Evolutionary conservation across 2,797 vertebrate species (phyloP).

Genomic region (Acipenser transmontanus): DNA sequence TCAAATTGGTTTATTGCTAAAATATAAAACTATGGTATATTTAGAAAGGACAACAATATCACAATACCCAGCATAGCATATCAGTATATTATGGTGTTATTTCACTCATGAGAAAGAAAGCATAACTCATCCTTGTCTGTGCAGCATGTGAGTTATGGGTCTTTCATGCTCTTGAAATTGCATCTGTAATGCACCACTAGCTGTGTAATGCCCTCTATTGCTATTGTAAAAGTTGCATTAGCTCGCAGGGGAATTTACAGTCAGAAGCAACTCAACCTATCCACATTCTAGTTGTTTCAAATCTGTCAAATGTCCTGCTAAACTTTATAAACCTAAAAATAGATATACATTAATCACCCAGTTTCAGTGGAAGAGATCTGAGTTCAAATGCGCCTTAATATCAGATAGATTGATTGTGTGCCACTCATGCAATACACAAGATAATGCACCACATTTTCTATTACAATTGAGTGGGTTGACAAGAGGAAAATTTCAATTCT

Average conservation of each 20-base stretch:
- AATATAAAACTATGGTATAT: neutral
- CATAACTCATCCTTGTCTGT: conserved; percentile 4
- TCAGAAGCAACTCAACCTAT: neutral
- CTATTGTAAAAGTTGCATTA: neutral
- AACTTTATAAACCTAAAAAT: neutral
- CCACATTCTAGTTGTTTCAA: neutral
- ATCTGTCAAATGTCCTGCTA: neutral
- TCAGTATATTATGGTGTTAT: neutral
- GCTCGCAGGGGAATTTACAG: neutral
- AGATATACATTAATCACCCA: neutral
- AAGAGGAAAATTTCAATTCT: too few species aligned
- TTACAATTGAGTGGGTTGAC: too few species aligned
- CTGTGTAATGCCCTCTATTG: neutral
- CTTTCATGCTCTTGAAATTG: neutral
- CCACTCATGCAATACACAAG: too few species aligned
- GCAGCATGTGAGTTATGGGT: neutral
- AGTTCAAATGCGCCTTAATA: neutral
- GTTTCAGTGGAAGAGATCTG: neutral
- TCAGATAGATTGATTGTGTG: neutral
- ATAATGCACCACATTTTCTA: too few species aligned
- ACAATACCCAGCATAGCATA: neutral
- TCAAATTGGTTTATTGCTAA: neutral
- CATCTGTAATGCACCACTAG: conserved; percentile 2
- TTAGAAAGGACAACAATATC: neutral
- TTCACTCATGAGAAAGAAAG: neutral